Evolutionary conservation across 2,888 invertebrate genomes (phyloP), one percentile per base, ranked within the genome.

Genomic region (Caenorhabditis sp.): DNA sequence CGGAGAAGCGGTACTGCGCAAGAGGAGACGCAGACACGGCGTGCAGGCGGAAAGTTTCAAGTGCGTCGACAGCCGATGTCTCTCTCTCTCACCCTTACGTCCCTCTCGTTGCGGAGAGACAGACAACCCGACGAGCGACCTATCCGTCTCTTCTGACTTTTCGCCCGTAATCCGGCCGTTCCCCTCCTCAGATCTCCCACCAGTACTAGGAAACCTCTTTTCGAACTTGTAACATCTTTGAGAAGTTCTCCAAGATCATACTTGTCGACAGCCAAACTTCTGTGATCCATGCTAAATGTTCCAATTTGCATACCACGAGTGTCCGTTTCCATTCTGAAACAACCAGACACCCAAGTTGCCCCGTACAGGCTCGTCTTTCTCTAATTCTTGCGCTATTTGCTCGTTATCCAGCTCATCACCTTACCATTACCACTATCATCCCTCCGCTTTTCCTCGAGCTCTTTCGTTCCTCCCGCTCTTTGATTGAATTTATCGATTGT

Each of bases 31-130:
- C 45, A 63, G 63, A 52, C 46, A 52, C 53, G 50, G 65, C 65
- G 65, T 55, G 65, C 65, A 55, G 65, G 65, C 65, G 65, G 65
- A 65, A 65, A 65, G 65, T 65, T 65, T 65, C 65, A 65, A 68
- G 59, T 59, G 52, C 59, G 68, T 59, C 68, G 41, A 30, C 56
- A 37, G 24, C 48, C 52, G 52, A 52, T 35, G 55, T 53, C 56
- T 32, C 26, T 55, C 56, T 70, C 68, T 50, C 52, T 50, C 35
- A 13, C 20, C 13, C 11, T 65, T 46, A 39, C 52, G 53, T 32
- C 15, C 32, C 41, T 32, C 46, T 68, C 50, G 52, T 68, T 50
- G 58, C 45, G 37, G 43, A 55, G 52, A 45, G 35, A 53, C 30
- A 52, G 52, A 50, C 50, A 48, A 52, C 35, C 52, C 53, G 53